Conservation (phyloP, 2,888 invertebrate genomes). For the Polydrusus pterygomalis region DNA sequence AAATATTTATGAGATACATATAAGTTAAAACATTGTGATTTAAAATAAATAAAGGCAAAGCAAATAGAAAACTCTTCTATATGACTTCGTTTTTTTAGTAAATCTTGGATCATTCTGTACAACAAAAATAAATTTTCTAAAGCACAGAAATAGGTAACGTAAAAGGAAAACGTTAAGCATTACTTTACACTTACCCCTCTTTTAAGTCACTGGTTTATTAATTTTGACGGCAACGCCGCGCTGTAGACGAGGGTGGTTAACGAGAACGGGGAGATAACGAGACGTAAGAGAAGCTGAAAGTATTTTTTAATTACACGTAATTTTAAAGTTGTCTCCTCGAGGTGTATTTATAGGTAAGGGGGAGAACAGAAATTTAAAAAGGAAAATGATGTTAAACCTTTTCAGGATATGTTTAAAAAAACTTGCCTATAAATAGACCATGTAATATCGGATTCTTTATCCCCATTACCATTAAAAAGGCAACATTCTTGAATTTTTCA, state of each 20-base stretch:
- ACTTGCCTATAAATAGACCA: neutral
- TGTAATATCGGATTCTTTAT: too few relatives aligned
- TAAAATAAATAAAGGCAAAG: too few relatives aligned
- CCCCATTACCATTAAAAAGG: too few relatives aligned
- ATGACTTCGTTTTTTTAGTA: too few relatives aligned
- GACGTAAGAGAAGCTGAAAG: constrained; percentile 43
- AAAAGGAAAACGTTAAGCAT: constrained; percentile 23
- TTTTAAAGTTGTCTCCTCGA: constrained; percentile 34
- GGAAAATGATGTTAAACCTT: constrained; percentile 9
- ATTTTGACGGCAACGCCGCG: constrained; percentile 23
- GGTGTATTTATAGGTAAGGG: constrained; percentile 28
- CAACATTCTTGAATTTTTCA: too few relatives aligned
- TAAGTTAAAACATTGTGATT: too few relatives aligned
- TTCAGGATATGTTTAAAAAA: neutral
- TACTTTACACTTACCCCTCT: constrained; percentile 29
- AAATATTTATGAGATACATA: too few relatives aligned
- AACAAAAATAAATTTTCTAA: constrained; percentile 13
- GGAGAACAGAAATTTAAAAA: constrained; percentile 21
- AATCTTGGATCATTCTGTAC: too few relatives aligned
- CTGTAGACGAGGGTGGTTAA: constrained; percentile 28
- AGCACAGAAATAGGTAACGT: constrained; percentile 9
- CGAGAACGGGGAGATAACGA: constrained; percentile 34
- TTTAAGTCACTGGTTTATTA: constrained; percentile 31
- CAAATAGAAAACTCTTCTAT: too few relatives aligned
- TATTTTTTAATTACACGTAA: constrained; percentile 56